Base-by-base conservation (phyloP, 2,113 vertebrate genomes). In the Colinus virginianus region DNA sequence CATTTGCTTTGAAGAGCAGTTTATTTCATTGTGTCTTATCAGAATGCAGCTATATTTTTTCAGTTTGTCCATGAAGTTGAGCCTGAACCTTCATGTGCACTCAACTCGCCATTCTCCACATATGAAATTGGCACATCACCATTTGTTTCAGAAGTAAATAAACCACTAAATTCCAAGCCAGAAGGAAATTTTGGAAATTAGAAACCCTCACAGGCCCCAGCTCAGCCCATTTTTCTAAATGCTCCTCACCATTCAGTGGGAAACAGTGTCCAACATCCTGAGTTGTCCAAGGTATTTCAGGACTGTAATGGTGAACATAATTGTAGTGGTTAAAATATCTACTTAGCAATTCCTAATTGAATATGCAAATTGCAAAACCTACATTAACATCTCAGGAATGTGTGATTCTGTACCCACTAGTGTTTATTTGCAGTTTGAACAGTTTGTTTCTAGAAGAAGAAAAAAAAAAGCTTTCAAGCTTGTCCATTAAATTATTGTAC, bases 381-480 rank as follows among this genome's bases (percentile, higher is more conserved):
- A 89, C 75, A 94, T 90, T 90, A 93, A 53, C 78, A 80, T 89
- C 78, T 79, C 88, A 87, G 77, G 87, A 96, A 94, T 87, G 89
- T 90, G 83, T 85, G 96, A 90, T 72, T 90, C 80, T 96, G 80
- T 88, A 92, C 90, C 78, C 90, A 84, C 88, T 86, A 71, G 84
- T 89, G 79, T 96, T 97, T 97, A 95, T 95, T 95, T 96, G 92
- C 90, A 91, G 92, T 93, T 78, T 93, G 82, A 96, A 94, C 93
- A 94, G 74, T 95, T 95, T 90, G 76, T 92, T 96, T 96, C 93
- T 94, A 81, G 48, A 80, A 93, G 76, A 63, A 87, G 34, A 46
- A 64, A 46, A 63, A 43, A 84, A 91, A 90, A 94, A 70, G 36
- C 82, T 91, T 93, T 64, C 63, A 34, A 78, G 68, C 79, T 93